phyloP scores from a whole-genome alignment of 2,888 invertebrate species.

The Silvanus unidentatus region DNA sequence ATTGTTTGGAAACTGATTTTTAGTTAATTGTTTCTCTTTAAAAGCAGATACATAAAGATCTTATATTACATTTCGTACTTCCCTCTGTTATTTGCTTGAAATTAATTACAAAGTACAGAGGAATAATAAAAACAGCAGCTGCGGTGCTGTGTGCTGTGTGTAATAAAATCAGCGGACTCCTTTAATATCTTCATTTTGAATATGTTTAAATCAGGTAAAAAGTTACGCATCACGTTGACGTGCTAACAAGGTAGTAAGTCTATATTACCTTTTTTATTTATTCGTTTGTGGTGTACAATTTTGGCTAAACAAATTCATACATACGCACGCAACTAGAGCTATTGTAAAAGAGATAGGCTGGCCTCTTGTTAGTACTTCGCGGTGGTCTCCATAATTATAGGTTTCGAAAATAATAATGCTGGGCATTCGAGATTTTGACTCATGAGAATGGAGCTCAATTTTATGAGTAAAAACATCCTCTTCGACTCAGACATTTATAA shows the following conservation, averaged over 20 bases:
- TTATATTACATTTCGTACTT: conserved; percentile 12
- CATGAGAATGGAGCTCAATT: conserved; percentile 40
- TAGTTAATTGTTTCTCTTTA: background rate
- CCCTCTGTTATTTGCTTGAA: conserved; percentile 9
- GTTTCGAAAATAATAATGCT: conserved; percentile 44
- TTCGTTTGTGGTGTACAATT: conserved; percentile 13
- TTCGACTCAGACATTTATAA: no score
- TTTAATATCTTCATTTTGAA: conserved; percentile 27
- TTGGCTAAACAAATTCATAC: conserved; percentile 19
- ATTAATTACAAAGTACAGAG: conserved; percentile 7
- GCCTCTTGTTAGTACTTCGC: conserved; percentile 38
- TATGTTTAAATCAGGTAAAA: conserved; percentile 20
- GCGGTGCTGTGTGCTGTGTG: no score
- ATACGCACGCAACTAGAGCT: conserved; percentile 26
- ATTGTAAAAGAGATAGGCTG: conserved; percentile 28
- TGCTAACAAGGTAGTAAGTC: conserved; percentile 27
- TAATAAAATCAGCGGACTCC: conserved; percentile 2
- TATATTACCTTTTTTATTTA: conserved; percentile 11
- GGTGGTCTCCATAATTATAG: conserved; percentile 45
- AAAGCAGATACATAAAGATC: no score
- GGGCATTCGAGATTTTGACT: conserved; percentile 43
- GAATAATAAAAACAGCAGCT: background rate
- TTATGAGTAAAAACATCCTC: conserved; percentile 19
- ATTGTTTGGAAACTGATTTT: background rate
- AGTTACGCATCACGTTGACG: conserved; percentile 19